phyloP scores from a whole-genome alignment of 2,113 vertebrate species.

The Corythornis madagascariensis region DNA sequence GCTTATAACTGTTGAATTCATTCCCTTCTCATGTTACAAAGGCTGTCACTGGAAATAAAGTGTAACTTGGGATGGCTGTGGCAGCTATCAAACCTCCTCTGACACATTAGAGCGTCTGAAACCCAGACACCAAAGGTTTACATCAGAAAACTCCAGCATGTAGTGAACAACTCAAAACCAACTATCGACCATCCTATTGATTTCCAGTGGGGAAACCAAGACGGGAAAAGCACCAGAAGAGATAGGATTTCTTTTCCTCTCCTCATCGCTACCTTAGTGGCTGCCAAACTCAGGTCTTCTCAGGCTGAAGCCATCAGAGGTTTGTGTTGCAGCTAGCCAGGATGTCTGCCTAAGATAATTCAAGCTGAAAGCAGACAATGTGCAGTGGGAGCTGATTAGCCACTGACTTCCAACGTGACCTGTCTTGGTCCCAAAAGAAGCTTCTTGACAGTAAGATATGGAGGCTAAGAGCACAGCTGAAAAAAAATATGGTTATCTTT shows the following conservation, averaged over 20 bases:
- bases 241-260: constrained; percentile 79
- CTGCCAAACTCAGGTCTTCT: constrained; percentile 73
- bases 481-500: constrained; percentile 36
- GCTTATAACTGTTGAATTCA: constrained; percentile 67
- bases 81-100: constrained; percentile 72
- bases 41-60: constrained; percentile 77
- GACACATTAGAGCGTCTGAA: constrained; percentile 76
- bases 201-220: constrained; percentile 77
- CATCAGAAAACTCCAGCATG: constrained; percentile 77
- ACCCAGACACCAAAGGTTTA: constrained; percentile 75
- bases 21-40: constrained; percentile 76
- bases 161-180: constrained; percentile 81
- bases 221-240: constrained; percentile 75
- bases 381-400: constrained; percentile 70
- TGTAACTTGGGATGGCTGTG: constrained; percentile 71
- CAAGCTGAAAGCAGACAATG: constrained; percentile 73
- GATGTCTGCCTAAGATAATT: constrained; percentile 83
- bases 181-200: constrained; percentile 84
- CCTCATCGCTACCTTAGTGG: constrained; percentile 60
- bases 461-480: constrained; percentile 6
- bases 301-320: constrained; percentile 69
- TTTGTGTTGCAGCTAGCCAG: constrained; percentile 77
- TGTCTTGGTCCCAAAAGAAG: constrained; percentile 55
- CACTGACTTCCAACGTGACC: constrained; percentile 72
- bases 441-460: constrained; percentile 60